phyloP scores from a whole-genome alignment of 2,113 vertebrate genomes.

The Alectura lathami region DNA sequence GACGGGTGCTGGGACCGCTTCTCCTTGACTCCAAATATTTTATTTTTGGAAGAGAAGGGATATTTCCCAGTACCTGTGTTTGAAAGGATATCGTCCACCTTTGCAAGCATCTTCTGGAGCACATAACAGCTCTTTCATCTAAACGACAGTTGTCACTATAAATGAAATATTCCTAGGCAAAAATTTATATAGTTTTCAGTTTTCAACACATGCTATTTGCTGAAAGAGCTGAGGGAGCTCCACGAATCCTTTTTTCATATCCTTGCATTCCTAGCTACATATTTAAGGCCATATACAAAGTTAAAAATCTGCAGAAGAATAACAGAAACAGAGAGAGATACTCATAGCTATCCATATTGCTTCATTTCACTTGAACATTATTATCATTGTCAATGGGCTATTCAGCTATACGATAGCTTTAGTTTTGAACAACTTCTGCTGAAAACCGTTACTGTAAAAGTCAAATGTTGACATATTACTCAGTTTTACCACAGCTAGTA shows the following conservation, averaged over 20 bases:
- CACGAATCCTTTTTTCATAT: background rate
- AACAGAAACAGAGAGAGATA: background rate
- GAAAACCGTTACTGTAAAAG: constrained; percentile 5
- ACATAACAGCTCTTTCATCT: background rate
- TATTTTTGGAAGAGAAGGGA: background rate
- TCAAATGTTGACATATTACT: background rate
- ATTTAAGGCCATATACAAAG: background rate
- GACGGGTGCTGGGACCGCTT: background rate
- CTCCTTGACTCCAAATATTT: background rate
- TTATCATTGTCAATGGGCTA: background rate
- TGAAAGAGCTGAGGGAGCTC: background rate
- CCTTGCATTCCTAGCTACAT: background rate
- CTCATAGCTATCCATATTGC: background rate
- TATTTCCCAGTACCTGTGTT: background rate
- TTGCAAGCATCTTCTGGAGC: background rate
- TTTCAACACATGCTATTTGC: background rate
- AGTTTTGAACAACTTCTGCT: background rate
- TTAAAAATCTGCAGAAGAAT: background rate
- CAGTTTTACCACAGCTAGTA: background rate
- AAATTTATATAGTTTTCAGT: background rate
- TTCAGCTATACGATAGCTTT: background rate
- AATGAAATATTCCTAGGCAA: background rate
- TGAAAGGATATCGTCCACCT: background rate
- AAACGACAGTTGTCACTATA: background rate
- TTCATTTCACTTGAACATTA: background rate